Evolutionary conservation across 2,113 vertebrate genomes (phyloP), one percentile per base, ranked within the genome.

Genomic region (Psettodes erumei): DNA sequence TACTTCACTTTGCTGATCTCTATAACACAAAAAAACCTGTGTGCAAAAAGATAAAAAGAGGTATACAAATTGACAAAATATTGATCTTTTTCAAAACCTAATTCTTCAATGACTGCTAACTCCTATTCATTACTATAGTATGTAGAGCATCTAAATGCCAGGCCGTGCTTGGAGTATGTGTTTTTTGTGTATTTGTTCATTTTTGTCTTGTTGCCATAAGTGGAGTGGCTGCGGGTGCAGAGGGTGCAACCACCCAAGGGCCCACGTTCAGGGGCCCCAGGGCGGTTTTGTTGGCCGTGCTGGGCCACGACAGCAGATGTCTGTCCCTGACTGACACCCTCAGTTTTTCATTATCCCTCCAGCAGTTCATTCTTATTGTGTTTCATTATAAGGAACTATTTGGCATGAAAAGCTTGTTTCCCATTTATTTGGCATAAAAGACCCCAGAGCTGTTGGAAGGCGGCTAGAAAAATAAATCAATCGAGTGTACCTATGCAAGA

Each of bases 101-200:
- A 37, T 65, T 63, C 12, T 32, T 62, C 53, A 50, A 11, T 47
- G 43, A 56, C 25, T 25, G 21, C 69, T 30, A 37, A 40, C 77
- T 65, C 33, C 43, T 47, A 47, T 38, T 54, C 32, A 62, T 55
- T 6, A 16, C 40, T 73, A 27, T 3, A 28, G 18, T 42, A 71
- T 79, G 28, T 79, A 65, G 62, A 80, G 58, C 72, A 74, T 25
- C 32, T 42, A 77, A 83, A 66, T 65, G 58, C 63, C 77, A 70
- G 42, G 3, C 47, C 62, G 9, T 2, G 35, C 79, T 82, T 8
- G 0, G 27, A 64, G 72, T 37, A 65, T 45, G 25, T 51, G n/a
- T 21, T 47, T 40, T 6, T 54, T 75, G 25, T 53, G 50, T 32
- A 25, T 65, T 56, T 48, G 25, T 48, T 60, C 67, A 21, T 25